Evolutionary conservation across 2,797 vertebrate genomes (phyloP).

Genomic region (Gadopsis bispinosus): DNA sequence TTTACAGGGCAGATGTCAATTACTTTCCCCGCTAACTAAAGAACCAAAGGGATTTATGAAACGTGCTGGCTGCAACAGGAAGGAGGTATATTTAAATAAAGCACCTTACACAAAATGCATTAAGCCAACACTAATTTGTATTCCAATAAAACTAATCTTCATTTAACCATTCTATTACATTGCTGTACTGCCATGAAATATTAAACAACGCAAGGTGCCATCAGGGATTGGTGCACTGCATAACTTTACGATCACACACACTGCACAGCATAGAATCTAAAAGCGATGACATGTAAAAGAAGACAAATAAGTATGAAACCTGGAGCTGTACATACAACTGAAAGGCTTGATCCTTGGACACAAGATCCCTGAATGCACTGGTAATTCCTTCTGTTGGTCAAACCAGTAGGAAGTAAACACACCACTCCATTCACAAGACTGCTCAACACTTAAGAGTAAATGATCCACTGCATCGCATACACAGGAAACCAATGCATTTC

Average conservation of each 20-base stretch:
- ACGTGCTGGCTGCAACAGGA: neutral
- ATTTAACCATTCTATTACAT: neutral
- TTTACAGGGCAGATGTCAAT: neutral
- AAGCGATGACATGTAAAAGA: conserved; percentile 3
- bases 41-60: neutral
- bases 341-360: conserved; percentile 46
- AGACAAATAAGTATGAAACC: conserved; percentile 26
- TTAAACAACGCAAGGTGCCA: neutral
- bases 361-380: conserved; percentile 36
- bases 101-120: neutral
- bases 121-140: neutral
- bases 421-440: conserved; percentile 59
- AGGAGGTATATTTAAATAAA: neutral
- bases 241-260: conserved; percentile 7
- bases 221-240: neutral
- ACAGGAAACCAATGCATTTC: conserved; percentile 82
- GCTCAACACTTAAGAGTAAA: conserved; percentile 37
- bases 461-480: conserved; percentile 43
- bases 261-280: conserved; percentile 2
- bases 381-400: conserved; percentile 38
- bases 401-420: conserved; percentile 38
- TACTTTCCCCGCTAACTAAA: neutral
- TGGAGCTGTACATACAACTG: conserved; percentile 57
- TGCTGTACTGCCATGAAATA: neutral
- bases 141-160: conserved; percentile 3